Base-by-base conservation (phyloP, 2,888 invertebrate species). In the Drosophila neoperkinsi region DNA sequence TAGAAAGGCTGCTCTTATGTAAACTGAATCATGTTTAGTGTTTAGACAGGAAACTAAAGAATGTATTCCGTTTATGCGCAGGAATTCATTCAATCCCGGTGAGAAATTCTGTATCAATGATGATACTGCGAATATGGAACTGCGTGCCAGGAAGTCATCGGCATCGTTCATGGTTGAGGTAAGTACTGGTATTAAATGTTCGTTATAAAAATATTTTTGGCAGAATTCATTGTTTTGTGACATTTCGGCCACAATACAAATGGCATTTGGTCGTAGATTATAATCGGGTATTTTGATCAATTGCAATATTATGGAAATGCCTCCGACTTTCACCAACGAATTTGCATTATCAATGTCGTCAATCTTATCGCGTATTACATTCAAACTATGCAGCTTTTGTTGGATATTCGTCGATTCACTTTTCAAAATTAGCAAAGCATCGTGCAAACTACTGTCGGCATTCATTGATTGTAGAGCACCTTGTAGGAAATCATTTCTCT, bases 201-300 rank as follows among this genome's bases (percentile, higher is more conserved):
- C 94, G 71, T 96, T 95, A 7, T 97, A 81, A n/a, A 96, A 95
- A 50, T 94, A 94, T 33, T 95, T 93, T 92, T 98, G 98, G 84
- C 97, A 97, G 91, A 95, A 96, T 0, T 96, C 95, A 93, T 98
- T 98, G 93, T 98, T 98, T 93, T 98, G 98, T 41, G 96, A 95
- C 67, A 97, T 92, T 84, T 96, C 96, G 0, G 96, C 98, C 4
- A 98, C 94, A 18, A 98, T 93, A 34, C 95, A 94, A 16, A 96
- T 96, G 3, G 96, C 95, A 46, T 94, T 93, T 71, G 95, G 94
- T 41, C 96, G 94, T 0, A 98, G 94, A 25, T 94, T 94, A 0
- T 94, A 92, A 80, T 96, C 95, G 3, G 68, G 56, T 31, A 41
- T 33, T 21, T 53, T 60, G 13, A 84, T 65, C 13, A 55, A 71